A percentile compares a stretch with the other conserved stretches of the same genome.
Conservation (phyloP, 2,888 invertebrate species). For the Caradrina kadenii region DNA sequence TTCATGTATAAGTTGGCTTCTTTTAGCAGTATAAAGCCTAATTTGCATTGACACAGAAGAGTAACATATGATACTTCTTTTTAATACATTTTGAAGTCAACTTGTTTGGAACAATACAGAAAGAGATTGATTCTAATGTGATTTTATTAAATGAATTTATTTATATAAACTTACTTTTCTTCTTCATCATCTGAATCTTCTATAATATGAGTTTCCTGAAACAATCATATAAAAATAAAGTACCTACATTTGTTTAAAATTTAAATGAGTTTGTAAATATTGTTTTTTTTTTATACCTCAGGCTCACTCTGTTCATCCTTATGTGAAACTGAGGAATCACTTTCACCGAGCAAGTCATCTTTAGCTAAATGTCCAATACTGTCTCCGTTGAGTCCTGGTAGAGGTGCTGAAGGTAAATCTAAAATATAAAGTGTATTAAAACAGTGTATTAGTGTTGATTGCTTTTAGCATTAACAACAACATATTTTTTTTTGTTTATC, state of each 20-base stretch:
- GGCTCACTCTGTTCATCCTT: constrained; percentile 72
- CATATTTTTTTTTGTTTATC: too few species aligned
- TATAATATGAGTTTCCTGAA: constrained; percentile 72
- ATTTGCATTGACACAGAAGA: too few species aligned
- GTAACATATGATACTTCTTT: too few species aligned
- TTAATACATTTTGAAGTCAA: too few species aligned
- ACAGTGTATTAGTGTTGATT: not conserved
- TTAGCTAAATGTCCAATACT: constrained; percentile 78
- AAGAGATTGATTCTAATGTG: not conserved
- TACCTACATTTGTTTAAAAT: not conserved
- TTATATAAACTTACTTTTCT: constrained; percentile 75
- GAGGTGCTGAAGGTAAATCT: constrained; percentile 79
- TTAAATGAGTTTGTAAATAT: not conserved
- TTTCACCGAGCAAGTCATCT: constrained; percentile 82
- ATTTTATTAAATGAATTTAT: not conserved
- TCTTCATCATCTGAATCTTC: constrained; percentile 76
- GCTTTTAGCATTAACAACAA: too few species aligned
- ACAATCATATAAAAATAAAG: constrained; percentile 32
- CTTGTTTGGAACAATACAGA: not conserved
- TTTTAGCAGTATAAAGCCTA: too few species aligned
- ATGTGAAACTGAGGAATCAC: constrained; percentile 78
- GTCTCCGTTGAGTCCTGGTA: constrained; percentile 79
- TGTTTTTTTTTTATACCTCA: constrained; percentile 37
- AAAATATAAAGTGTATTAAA: constrained; percentile 38
- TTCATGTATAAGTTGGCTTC: too few species aligned